Base-by-base conservation (phyloP, 2,888 invertebrate genomes). In the Stegophylla sp. region DNA sequence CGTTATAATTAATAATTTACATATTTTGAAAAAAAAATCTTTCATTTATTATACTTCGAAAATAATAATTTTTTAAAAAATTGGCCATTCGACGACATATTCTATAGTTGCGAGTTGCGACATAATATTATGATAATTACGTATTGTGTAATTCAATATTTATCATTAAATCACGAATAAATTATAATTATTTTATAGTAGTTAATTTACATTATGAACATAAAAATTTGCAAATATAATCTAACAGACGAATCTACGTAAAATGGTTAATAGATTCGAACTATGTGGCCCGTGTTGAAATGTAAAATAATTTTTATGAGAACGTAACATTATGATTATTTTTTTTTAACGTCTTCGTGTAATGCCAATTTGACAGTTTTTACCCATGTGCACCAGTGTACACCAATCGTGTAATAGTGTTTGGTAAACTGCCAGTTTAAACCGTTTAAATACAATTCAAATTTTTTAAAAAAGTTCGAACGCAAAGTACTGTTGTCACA, bases 311-410 rank as follows among this genome's bases (percentile, higher is more conserved):
- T 45, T 45, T 45, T 1, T 45, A 12, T 15, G 34, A 34, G 7
- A 34, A 7, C 4, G 34, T 34, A 34, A 34, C 34, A 7, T 53
- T n/a, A 20, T 53, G n/a, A 53, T 53, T 20, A 53, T 53, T 15
- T 10, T 67, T 10, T 67, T 5, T 48, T n/a, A 67, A 3, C 17
- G 12, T 67, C 26, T 26, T 48, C 5, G 2, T 48, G 1, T 48
- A 67, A 15, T 48, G 15, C 10, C 12, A 69, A 48, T 69, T n/a
- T 51, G n/a, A 69, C n/a, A n/a, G 28, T 48, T 48, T 69, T 51
- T 51, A 20, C 56, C 20, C 56, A 20, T 56, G 9, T 23, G 56
- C 7, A 7, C 34, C 34, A 34, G 7, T 53, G 20, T 56, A 23
- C 20, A 56, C 20, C 56, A 56, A 56, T 56, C 53, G 3, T 1